A percentile compares a stretch with the other conserved stretches of the same genome.
These are phyloP conservation scores for Myathropa florea DNA, from an alignment of 2,888 invertebrate species.

Conservation along the genomic window DNA sequence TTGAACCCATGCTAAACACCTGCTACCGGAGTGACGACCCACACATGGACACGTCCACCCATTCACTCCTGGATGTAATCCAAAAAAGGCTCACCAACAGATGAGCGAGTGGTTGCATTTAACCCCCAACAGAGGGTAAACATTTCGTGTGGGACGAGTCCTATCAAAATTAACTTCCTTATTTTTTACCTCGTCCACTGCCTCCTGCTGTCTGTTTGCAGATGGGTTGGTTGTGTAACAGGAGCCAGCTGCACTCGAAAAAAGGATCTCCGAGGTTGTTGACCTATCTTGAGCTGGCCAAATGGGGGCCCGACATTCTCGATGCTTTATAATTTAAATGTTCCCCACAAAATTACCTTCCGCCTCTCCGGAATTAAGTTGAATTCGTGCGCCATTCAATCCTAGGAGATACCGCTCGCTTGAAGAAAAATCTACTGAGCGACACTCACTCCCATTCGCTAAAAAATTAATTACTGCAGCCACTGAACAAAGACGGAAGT, in stretches of 20 bases:
- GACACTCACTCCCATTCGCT: neutral
- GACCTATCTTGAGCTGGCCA: neutral
- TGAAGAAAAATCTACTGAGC: neutral
- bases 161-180: slow-evolving; percentile 59
- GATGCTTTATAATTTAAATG: neutral
- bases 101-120: slow-evolving; percentile 3
- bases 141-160: slow-evolving; percentile 16
- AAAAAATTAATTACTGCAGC: slow-evolving; percentile 1
- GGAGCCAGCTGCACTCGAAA: slow-evolving; percentile 3
- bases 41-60: neutral
- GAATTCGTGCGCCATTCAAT: neutral
- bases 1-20: slow-evolving; percentile 38
- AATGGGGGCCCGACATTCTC: neutral
- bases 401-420: neutral
- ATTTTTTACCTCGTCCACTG: slow-evolving; percentile 11
- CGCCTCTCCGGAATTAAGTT: neutral
- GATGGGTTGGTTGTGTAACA: neutral
- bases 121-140: neutral
- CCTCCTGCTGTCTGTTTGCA: neutral
- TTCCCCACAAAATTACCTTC: neutral
- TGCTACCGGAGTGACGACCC: slow-evolving; percentile 25
- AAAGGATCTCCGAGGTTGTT: neutral
- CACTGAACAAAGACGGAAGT: neutral
- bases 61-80: slow-evolving; percentile 2
- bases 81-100: neutral